These are phyloP conservation scores for Chlorocebus sabaeus DNA, from an alignment of 2,113 vertebrate genomes.

Conservation along the genomic window DNA sequence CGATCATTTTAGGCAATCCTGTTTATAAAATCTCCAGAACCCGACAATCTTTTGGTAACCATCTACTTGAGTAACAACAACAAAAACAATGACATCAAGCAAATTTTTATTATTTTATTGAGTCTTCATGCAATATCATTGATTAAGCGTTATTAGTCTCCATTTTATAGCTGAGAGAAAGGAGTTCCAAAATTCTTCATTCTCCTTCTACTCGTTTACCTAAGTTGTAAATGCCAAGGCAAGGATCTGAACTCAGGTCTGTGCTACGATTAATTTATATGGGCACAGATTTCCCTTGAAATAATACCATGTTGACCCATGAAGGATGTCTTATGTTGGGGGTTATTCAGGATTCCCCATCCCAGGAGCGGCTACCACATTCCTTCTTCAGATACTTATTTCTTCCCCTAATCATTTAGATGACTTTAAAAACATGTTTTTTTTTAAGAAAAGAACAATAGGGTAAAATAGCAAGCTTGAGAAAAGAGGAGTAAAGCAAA, in stretches of 20 bases:
- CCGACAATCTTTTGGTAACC: neutral
- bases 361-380: neutral
- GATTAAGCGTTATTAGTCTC: neutral
- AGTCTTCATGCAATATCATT: neutral
- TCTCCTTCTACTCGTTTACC: neutral
- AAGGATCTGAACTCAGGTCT: neutral
- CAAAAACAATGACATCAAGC: neutral
- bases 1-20: neutral
- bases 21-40: neutral
- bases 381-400: neutral
- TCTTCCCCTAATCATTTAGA: neutral
- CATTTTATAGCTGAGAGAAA: neutral
- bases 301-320: neutral
- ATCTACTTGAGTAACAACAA: neutral
- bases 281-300: neutral
- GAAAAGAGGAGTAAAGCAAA: neutral
- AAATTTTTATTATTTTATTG: neutral
- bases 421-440: neutral
- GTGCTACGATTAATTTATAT: neutral
- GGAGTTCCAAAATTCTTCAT: neutral
- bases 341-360: neutral
- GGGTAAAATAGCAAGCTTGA: neutral
- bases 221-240: neutral
- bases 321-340: neutral
- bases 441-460: neutral